A percentile compares a stretch with the other conserved stretches of the same genome.
Conservation (phyloP, 2,113 vertebrate genomes). For the Ameiurus melas region DNA sequence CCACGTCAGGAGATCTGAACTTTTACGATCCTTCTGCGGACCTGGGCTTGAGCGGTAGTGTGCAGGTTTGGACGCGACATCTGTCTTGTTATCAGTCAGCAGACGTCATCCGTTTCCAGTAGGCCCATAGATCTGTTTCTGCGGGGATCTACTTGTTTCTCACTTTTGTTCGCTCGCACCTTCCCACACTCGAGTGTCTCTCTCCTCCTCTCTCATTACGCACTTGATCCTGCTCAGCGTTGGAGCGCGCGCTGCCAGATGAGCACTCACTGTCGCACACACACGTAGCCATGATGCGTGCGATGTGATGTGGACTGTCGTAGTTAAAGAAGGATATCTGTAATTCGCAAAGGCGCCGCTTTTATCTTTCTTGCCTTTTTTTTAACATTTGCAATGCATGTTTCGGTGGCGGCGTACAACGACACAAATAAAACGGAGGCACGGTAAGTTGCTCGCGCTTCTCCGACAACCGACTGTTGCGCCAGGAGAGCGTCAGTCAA, state of each 20-base stretch:
- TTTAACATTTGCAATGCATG: background rate
- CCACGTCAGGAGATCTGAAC: background rate
- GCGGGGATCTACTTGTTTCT: conserved; percentile 10
- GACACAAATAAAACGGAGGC: background rate
- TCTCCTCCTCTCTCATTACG: conserved; percentile 54
- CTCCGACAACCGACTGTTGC: conserved; percentile 26
- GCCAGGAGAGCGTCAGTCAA: conserved; percentile 43
- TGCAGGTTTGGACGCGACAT: background rate
- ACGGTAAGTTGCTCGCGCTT: background rate
- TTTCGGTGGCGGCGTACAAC: background rate
- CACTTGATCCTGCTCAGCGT: conserved; percentile 45
- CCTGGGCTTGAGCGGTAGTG: background rate
- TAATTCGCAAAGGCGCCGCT: background rate
- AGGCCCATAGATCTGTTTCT: background rate
- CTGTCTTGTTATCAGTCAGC: background rate
- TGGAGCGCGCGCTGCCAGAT: conserved; percentile 10
- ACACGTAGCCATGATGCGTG: background rate
- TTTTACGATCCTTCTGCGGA: background rate
- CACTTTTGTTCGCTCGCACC: conserved; percentile 46
- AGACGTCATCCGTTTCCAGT: background rate
- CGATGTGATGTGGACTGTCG: background rate
- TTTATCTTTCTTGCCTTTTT: background rate
- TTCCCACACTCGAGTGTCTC: conserved; percentile 51
- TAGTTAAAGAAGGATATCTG: background rate
- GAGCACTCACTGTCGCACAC: background rate